phyloP scores from a whole-genome alignment of 2,113 vertebrate species.

The Nothocercus julius region DNA sequence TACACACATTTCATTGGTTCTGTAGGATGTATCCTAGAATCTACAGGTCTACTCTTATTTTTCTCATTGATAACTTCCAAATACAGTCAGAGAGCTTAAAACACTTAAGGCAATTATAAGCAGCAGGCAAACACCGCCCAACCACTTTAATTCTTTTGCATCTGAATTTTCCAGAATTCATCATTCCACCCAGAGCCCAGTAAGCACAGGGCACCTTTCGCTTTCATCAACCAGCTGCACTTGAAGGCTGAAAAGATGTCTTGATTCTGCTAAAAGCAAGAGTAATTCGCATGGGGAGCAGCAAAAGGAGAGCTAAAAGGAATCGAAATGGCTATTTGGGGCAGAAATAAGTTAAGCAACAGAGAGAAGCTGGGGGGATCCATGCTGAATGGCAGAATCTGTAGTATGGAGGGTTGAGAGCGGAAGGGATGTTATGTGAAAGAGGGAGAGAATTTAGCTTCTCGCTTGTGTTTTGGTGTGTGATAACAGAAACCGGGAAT shows the following conservation, averaged over 20 bases:
- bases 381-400: neutral
- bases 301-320: neutral
- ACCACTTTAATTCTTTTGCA: neutral
- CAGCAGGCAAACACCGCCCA: neutral
- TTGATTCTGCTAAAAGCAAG: neutral
- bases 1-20: neutral
- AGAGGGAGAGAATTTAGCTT: neutral
- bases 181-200: neutral
- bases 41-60: neutral
- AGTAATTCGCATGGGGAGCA: neutral
- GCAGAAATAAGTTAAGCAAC: neutral
- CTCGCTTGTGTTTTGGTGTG: constrained; percentile 19
- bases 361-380: neutral
- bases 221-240: neutral
- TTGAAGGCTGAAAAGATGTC: neutral
- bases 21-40: neutral
- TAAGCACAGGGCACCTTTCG: neutral
- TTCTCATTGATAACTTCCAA: neutral
- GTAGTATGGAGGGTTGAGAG: neutral
- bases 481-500: constrained; percentile 38
- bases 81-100: neutral
- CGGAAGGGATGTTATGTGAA: neutral
- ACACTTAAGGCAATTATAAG: neutral
- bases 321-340: neutral
- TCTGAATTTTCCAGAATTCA: neutral